Conservation (phyloP, 2,797 vertebrate genomes). For the Intellagama lesueurii region DNA sequence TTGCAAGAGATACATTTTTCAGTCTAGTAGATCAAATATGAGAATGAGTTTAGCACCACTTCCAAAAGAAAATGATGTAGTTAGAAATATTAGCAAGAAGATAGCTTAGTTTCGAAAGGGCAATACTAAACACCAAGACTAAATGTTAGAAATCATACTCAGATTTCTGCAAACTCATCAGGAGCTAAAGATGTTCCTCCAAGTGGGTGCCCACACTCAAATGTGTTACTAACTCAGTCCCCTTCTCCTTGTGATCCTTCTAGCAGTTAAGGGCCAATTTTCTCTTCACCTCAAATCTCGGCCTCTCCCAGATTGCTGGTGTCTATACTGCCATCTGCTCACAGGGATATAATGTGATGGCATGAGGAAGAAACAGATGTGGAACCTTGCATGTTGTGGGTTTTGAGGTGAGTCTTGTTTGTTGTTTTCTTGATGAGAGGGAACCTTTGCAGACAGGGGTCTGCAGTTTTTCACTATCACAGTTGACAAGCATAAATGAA, state of each 20-base stretch:
- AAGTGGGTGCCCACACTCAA: background rate
- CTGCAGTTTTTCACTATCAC: background rate
- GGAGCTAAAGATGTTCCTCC: background rate
- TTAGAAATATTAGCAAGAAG: background rate
- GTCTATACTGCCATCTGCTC: background rate
- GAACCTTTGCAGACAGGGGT: background rate
- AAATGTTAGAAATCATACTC: no score
- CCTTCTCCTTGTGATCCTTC: background rate
- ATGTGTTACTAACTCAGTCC: background rate
- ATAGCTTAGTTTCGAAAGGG: background rate
- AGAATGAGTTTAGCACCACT: background rate
- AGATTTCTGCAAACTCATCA: background rate
- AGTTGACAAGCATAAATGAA: background rate
- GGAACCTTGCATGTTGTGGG: background rate
- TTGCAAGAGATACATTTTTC: background rate
- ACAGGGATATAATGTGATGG: background rate
- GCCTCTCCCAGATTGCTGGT: background rate
- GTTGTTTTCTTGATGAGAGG: background rate
- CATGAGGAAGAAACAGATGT: background rate
- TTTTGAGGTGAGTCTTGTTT: background rate
- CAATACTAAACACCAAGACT: background rate
- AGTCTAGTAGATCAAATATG: slow-evolving; percentile 1
- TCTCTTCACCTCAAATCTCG: background rate
- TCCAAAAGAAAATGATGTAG: background rate
- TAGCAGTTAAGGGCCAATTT: background rate